phyloP scores from a whole-genome alignment of 2,113 vertebrate genomes.

The Pachyramphus minor region DNA sequence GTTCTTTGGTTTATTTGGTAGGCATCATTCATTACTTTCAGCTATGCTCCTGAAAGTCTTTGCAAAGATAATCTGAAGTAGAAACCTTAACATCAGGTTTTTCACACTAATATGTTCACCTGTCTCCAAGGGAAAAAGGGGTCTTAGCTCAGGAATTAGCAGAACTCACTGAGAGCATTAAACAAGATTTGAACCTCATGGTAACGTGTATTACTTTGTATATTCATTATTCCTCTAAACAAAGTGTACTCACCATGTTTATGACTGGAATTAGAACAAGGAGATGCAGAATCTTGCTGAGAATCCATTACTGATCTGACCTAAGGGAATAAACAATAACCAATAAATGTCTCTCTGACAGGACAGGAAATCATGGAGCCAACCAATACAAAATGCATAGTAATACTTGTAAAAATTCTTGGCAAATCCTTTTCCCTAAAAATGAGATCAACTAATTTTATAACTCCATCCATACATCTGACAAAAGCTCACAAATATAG shows the following conservation, averaged over 20 bases:
- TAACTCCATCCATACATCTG: neutral
- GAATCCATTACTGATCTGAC: neutral
- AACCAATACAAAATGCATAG: neutral
- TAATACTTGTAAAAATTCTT: neutral
- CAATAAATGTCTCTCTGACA: neutral
- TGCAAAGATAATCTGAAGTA: neutral
- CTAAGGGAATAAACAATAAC: constrained; percentile 21
- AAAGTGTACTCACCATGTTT: neutral
- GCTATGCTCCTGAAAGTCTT: neutral
- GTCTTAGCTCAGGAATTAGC: neutral
- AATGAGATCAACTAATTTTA: neutral
- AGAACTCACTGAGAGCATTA: neutral
- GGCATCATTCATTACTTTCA: neutral
- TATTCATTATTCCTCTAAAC: neutral
- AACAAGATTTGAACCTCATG: neutral
- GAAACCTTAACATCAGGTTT: neutral
- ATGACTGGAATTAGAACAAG: neutral
- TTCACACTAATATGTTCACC: neutral
- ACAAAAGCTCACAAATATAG: neutral
- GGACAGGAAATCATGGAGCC: neutral
- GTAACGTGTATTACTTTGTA: neutral
- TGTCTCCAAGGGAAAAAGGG: neutral
- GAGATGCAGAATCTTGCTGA: neutral
- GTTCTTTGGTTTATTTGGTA: neutral
- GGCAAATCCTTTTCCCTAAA: neutral